Base-by-base conservation (phyloP, 2,888 invertebrate species). In the Lathronympha strigana region DNA sequence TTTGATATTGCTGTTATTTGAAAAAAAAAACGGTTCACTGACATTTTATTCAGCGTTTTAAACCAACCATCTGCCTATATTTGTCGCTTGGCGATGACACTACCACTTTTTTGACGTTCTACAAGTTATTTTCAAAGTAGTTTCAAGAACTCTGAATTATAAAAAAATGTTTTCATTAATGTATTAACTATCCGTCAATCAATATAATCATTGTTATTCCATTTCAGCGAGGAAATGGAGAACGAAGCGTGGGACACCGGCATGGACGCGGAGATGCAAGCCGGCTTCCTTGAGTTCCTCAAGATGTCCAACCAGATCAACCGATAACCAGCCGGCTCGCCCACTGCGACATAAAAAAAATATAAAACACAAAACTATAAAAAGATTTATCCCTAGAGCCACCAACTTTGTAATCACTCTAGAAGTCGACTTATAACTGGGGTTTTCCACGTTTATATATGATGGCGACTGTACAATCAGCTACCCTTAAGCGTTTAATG, bases 291-390 rank as follows among this genome's bases (percentile, higher is more conserved):
- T 68, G 92, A 92, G 78, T 92, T 92, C 81, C 87, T 92, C 74
- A 89, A 88, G 79, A 90, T 92, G 77, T 92, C 92, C 70, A 92
- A 92, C 75, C 92, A 92, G 80, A 92, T 92, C 76, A 92, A 91
- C 75, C 92, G 92, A 92, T 92, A 92, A 86, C 89, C 86, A n/a
- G n/a, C n/a, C n/a, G n/a, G n/a, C n/a, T n/a, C n/a, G n/a, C n/a
- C n/a, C n/a, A n/a, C n/a, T n/a, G n/a, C n/a, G n/a, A n/a, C 76
- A 83, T 77, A 86, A 87, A 84, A 87, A 86, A 82, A 78, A 75
- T 76, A 84, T 79, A 86, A 83, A 87, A 85, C 74, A 79, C 72
- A 87, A 90, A 89, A 84, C 71, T 76, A 83, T 81, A 89, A 89
- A 88, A 88, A 90, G 78, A 87, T 80, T 81, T 76, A 78, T 77